Conservation (phyloP, 2,113 vertebrate genomes). For the Actinemys pallida region DNA sequence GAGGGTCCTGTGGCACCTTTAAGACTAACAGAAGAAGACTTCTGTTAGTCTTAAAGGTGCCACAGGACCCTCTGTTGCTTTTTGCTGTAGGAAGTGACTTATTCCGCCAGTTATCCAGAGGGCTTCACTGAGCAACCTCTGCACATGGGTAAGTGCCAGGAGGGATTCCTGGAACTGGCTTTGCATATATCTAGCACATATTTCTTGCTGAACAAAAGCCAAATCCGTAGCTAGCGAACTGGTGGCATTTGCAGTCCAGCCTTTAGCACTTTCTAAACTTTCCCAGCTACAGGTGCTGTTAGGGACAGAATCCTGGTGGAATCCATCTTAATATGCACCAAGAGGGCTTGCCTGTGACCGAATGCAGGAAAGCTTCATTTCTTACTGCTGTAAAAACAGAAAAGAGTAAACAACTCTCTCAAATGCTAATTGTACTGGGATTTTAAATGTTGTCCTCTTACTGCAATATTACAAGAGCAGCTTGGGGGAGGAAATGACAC, state of each 20-base stretch:
- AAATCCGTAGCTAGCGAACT: neutral
- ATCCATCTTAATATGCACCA: rapidly evolving
- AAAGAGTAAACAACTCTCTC: neutral
- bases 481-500: rapidly evolving
- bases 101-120: neutral
- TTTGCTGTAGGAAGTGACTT: neutral
- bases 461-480: neutral
- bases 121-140: neutral
- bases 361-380: neutral
- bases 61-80: too few species aligned
- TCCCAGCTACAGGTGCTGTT: too few species aligned
- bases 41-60: too few species aligned
- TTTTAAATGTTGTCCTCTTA: neutral
- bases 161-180: neutral
- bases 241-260: too few species aligned
- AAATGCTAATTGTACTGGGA: rapidly evolving
- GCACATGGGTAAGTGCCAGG: neutral
- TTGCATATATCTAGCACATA: neutral
- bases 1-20: too few species aligned
- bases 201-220: rapidly evolving
- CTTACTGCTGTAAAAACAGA: neutral
- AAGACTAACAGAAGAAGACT: too few species aligned
- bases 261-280: too few species aligned
- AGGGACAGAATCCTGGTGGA: too few species aligned
- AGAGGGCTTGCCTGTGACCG: neutral